Evolutionary conservation across 2,888 invertebrate genomes (phyloP).

Genomic region (Exephanes ischioxanthus): DNA sequence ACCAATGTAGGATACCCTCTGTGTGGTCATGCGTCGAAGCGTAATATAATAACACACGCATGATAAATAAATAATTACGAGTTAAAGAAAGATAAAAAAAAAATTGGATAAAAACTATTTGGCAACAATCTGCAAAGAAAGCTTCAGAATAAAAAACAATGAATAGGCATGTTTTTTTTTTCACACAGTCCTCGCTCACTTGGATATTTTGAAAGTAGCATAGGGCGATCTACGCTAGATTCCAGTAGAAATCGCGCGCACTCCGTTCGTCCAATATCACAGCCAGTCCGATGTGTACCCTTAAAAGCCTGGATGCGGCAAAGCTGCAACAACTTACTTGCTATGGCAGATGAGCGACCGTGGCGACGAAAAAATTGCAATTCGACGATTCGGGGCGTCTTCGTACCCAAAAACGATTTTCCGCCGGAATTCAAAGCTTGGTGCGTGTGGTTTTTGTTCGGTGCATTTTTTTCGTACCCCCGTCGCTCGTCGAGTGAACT

Average conservation of each 20-base stretch:
- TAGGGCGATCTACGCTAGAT: slow-evolving; percentile 72
- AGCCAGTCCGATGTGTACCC: slow-evolving; percentile 74
- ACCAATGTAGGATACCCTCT: slow-evolving; percentile 42
- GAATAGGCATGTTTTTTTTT: slow-evolving; percentile 48
- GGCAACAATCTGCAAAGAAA: slow-evolving; percentile 58
- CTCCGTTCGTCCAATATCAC: slow-evolving; percentile 70
- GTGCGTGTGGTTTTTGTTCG: slow-evolving; percentile 23
- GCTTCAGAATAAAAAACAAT: slow-evolving; percentile 55
- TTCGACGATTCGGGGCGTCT: slow-evolving; percentile 41
- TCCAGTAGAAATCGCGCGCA: slow-evolving; percentile 69
- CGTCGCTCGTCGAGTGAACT: slow-evolving; percentile 59
- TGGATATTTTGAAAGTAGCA: slow-evolving; percentile 73
- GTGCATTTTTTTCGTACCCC: slow-evolving; percentile 65
- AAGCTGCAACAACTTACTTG: slow-evolving; percentile 76
- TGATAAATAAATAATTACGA: slow-evolving; percentile 21
- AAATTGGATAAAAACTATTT: slow-evolving; percentile 35
- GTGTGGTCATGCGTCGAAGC: slow-evolving; percentile 59
- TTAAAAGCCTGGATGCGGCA: slow-evolving; percentile 76
- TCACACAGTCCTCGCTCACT: slow-evolving; percentile 74
- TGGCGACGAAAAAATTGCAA: slow-evolving; percentile 63
- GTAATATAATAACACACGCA: slow-evolving; percentile 36
- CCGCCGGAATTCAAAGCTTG: slow-evolving; percentile 29
- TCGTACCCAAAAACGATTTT: slow-evolving; percentile 19
- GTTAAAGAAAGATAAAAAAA: slow-evolving; percentile 23
- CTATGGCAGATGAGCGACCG: slow-evolving; percentile 67